Percentiles rank a stretch among this genome's conserved stretches.
Evolutionary conservation across 1,140 invertebrate genomes (phyloP).

Genomic region (Palaemon carinicauda): DNA sequence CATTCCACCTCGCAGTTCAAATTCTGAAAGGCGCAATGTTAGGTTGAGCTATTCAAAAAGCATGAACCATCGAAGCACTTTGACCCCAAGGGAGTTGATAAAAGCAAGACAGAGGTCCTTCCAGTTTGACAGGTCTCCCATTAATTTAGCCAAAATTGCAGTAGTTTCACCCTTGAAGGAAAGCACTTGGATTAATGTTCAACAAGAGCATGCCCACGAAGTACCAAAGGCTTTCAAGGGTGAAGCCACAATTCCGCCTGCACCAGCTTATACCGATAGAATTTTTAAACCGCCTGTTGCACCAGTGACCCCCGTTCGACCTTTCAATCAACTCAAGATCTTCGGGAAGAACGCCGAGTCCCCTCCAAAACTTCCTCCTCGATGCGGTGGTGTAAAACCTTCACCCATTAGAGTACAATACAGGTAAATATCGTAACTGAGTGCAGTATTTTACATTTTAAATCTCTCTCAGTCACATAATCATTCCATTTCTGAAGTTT

Average conservation of each 20-base stretch:
- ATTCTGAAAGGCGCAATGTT: not conserved
- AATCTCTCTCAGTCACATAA: too few species aligned
- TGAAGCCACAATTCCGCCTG: not conserved
- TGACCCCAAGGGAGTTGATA: constrained; percentile 36
- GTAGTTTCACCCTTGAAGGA: constrained; percentile 42
- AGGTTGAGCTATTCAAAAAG: not conserved
- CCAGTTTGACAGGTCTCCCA: not conserved
- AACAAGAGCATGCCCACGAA: constrained; percentile 13
- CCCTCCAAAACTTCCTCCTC: too few species aligned
- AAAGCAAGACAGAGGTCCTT: constrained; percentile 13
- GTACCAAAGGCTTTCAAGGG: not conserved
- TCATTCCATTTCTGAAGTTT: too few species aligned
- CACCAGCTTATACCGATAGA: not conserved
- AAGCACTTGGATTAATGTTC: constrained; percentile 33
- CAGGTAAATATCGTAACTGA: too few species aligned
- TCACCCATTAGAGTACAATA: too few species aligned
- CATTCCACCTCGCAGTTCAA: not conserved
- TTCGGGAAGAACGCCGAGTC: too few species aligned
- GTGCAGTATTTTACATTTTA: too few species aligned
- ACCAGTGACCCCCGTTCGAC: not conserved
- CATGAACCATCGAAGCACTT: constrained; percentile 2
- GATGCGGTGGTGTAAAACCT: too few species aligned
- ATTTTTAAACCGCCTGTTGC: not conserved
- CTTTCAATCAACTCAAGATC: too few species aligned
- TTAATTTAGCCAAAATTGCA: constrained; percentile 14